Evolutionary conservation across 2,113 vertebrate genomes (phyloP), one percentile per base, ranked within the genome.

Genomic region (Clarias gariepinus): DNA sequence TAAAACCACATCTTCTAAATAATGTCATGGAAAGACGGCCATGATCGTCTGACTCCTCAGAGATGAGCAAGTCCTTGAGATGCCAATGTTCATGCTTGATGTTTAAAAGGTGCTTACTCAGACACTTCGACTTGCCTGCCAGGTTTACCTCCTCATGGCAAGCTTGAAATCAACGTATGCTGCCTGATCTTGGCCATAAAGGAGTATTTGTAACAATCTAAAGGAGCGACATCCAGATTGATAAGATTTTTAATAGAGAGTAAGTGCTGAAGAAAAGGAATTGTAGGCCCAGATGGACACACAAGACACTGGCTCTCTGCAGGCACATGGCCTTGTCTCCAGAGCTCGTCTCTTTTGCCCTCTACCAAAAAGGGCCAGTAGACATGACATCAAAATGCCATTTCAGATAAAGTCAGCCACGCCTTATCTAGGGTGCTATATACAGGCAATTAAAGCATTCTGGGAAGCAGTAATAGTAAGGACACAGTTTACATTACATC

Each of bases 281-380:
- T 28, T 60, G 16, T 61, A 86, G 74, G 89, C 85, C 86, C 91
- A 94, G 90, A 92, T 90, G 89, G 92, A 89, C 89, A 21, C 79
- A 82, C 53, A 86, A 78, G 88, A 68, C 86, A 81, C 78, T 88
- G 81, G 61, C 78, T 88, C 89, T 92, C 64, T 84, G 53, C 80
- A 60, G 81, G 81, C 91, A 84, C 77, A 47, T 52, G n/a, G 84
- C 25, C 66, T 81, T 87, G 74, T 53, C 80, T 87, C 77, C 25
- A 33, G 41, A 69, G 23, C 82, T 78, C 69, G 79, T 84, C 81
- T 76, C 77, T 81, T 90, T 86, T 84, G 73, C 77, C 86, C 85
- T 82, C 83, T 83, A 85, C 73, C 83, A 66, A 81, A n/a, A 82
- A 73, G 66, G 66, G 53, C 69, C 78, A 87, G 64, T n/a, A 60